These are phyloP conservation scores for Drosophila melanosoma DNA, from an alignment of 2,888 invertebrate genomes.

Conservation along the genomic window DNA sequence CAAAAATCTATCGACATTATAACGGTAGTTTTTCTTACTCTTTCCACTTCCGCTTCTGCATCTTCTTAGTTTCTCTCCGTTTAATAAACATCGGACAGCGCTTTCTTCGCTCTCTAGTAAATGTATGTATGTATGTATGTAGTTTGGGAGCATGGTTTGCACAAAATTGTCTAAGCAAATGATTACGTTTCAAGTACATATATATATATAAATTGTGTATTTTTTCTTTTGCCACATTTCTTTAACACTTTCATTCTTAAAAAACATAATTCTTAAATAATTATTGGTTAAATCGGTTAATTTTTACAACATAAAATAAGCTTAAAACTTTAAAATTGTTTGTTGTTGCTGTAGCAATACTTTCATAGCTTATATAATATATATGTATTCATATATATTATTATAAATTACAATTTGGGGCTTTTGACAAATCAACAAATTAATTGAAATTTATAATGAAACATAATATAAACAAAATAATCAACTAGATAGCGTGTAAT, in stretches of 20 bases:
- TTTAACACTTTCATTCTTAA: constrained; percentile 52
- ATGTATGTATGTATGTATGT: background rate
- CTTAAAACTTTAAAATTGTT: constrained; percentile 22
- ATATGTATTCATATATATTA: constrained; percentile 36
- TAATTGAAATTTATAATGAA: constrained; percentile 26
- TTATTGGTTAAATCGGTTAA: constrained; percentile 49
- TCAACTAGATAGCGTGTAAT: constrained; percentile 31
- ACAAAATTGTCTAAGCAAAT: constrained; percentile 11
- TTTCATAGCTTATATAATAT: constrained; percentile 29
- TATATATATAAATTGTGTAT: constrained; percentile 9
- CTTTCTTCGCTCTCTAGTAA: background rate
- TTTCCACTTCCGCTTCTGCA: background rate
- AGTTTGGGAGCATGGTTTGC: constrained; percentile 1
- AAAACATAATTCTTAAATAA: constrained; percentile 71
- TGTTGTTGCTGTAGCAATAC: constrained; percentile 2
- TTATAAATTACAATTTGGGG: constrained; percentile 7
- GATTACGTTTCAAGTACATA: background rate
- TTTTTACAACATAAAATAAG: constrained; percentile 26
- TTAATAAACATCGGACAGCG: background rate
- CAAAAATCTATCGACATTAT: constrained; percentile 24
- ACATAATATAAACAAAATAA: constrained; percentile 12
- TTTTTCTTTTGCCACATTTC: constrained; percentile 62
- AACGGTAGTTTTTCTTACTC: constrained; percentile 8
- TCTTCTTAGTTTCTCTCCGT: background rate
- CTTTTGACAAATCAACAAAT: constrained; percentile 53